phyloP scores from a whole-genome alignment of 2,888 invertebrate species.

The Conistra vaccinii region DNA sequence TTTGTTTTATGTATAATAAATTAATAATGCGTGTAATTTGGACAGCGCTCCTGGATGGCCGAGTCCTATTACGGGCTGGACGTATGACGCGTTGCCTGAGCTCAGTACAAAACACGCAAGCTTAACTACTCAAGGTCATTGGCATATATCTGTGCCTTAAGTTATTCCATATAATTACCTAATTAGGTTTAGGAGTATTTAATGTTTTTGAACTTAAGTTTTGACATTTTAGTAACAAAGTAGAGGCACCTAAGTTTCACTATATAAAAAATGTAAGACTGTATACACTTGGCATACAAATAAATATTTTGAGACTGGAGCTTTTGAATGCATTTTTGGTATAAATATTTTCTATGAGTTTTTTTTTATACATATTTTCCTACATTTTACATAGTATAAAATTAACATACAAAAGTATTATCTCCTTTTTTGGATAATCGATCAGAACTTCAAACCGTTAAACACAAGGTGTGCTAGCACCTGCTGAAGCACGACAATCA shows the following conservation, averaged over 20 bases:
- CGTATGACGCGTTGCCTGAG: no score
- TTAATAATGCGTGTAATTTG: no score
- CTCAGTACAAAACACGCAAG: no score
- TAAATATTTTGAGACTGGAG: not conserved
- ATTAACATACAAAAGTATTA: slow-evolving; percentile 9
- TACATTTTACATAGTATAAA: not conserved
- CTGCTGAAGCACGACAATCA: slow-evolving; percentile 33
- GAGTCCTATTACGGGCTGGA: no score
- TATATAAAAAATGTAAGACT: slow-evolving; percentile 10
- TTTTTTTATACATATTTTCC: not conserved
- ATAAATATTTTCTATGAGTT: not conserved
- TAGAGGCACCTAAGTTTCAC: not conserved
- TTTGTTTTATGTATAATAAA: no score
- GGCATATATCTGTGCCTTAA: no score
- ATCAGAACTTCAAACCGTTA: slow-evolving; percentile 17
- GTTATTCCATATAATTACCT: not conserved
- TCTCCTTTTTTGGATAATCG: not conserved
- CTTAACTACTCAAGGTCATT: no score
- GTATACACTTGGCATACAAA: not conserved
- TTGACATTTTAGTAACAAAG: not conserved
- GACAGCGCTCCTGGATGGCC: no score
- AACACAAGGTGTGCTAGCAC: slow-evolving; percentile 38
- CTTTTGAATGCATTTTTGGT: not conserved
- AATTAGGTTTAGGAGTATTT: not conserved
- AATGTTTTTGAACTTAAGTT: not conserved